Evolutionary conservation across 1,140 invertebrate species (phyloP), one percentile per base, ranked within the genome.

Genomic region (Drosophila navojoa): DNA sequence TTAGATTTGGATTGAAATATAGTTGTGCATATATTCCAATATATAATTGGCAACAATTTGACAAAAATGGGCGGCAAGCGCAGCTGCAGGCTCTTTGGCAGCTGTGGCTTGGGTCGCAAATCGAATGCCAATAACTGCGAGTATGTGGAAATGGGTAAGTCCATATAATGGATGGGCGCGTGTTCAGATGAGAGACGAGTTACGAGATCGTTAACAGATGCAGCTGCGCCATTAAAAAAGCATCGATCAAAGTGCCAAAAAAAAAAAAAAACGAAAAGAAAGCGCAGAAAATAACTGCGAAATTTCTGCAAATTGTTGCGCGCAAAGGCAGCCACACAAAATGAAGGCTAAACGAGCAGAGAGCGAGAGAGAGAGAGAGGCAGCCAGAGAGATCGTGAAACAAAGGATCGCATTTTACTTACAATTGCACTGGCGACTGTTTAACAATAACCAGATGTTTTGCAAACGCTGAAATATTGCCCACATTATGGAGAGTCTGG

Each of bases 391-490:
- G 52, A 53, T 32, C 16, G 22, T 38, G 15, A 76, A 86, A 89
- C 84, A 89, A 89, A 89, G 84, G 59, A 52, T 45, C 59, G 79
- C 84, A 89, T 89, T 89, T 89, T 89, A 73, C 79, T 84, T 77
- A 57, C 54, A 70, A 76, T 58, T 69, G 72, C 63, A 25, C 19
- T 58, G 73, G 42, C 69, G 69, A 60, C 69, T 66, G 73, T 55
- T 89, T 89, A 89, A 89, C 84, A 89, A 89, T 89, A 84, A 84
- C 79, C 84, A 89, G 84, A 89, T 89, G 84, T 87, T 87, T 66
- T 58, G 32, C 47, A 16, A 15, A 16, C 58, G 63, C 67, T 59
- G 47, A 76, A 77, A 77, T 76, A 78, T 79, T 73, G 68, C 59
- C 35, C 52, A 70, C 66, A 68, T 74, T 72, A 72, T 45, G 35